Evolutionary conservation across 2,797 vertebrate species (phyloP), one percentile per base, ranked within the genome.

Genomic region (Fistularia tabacaria): DNA sequence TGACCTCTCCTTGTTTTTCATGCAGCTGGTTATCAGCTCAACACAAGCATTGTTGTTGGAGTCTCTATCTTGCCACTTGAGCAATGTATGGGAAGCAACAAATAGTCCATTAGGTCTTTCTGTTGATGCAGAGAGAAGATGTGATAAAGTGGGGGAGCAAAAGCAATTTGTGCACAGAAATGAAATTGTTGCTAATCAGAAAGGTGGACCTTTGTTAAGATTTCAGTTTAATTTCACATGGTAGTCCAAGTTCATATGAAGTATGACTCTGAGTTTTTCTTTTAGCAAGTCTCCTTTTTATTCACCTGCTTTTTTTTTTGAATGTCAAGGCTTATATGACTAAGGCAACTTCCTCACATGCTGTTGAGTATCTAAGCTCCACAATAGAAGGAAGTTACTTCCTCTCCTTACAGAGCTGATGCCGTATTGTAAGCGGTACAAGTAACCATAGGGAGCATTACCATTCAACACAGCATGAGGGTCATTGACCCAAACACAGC

Each of bases 101-200:
- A 85, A 89, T 88, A 83, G 85, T 87, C 89, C 88, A 91, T 92
- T 90, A 88, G 88, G 88, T 84, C 80, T 91, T 90, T 89, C 83
- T 85, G 80, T 81, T 85, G 84, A 87, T 84, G 85, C 85, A 62
- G 54, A 87, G 89, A 85, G 87, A 84, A 90, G 89, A 91, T 90
- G 90, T 90, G 91, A 91, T 92, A 89, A 87, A 89, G 87, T 77
- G 75, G 85, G 89, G 89, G 91, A 92, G 89, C 89, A 91, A 88
- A 90, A 90, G 88, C 90, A 85, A 90, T 88, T 91, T 89, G 87
- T 82, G 88, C 61, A 85, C 87, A 89, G 89, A 92, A 91, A 92
- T 91, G 90, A 85, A 90, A 92, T 92, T 91, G 86, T 88, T 76
- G 82, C 80, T 85, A 83, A 83, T 69, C 59, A 77, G 79, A 85